phyloP scores from a whole-genome alignment of 1,140 invertebrate genomes.

The Pollicipes pollicipes region DNA sequence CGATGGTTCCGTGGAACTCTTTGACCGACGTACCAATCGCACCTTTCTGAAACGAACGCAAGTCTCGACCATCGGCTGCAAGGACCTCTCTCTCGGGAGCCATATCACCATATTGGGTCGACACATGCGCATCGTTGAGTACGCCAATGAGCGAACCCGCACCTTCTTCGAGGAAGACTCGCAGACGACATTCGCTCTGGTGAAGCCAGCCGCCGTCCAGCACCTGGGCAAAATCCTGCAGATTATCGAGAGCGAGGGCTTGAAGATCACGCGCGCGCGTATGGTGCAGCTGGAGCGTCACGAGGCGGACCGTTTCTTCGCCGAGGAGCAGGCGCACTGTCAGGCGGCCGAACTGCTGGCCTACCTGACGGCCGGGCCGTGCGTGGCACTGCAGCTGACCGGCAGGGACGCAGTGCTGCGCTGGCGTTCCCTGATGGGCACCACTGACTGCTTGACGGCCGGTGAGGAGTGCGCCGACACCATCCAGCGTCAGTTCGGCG shows the following conservation, averaged over 20 bases:
- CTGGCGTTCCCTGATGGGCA: background rate
- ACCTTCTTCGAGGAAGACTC: background rate
- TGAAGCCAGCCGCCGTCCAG: background rate
- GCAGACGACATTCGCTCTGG: background rate
- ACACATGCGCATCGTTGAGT: background rate
- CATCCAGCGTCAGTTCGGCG: background rate
- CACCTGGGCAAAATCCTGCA: background rate
- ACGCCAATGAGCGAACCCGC: background rate
- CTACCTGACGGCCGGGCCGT: background rate
- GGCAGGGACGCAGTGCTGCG: background rate
- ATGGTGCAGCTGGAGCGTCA: slow-evolving; percentile 2
- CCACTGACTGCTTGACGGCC: background rate
- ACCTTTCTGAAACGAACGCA: background rate
- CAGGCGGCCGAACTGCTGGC: background rate
- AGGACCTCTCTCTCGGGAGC: background rate
- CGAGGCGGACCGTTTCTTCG: background rate
- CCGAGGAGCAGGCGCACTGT: background rate
- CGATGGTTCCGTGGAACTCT: background rate
- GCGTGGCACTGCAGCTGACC: background rate
- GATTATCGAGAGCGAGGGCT: background rate
- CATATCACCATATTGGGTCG: background rate
- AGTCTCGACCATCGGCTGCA: background rate
- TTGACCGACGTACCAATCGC: background rate
- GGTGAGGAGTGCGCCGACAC: background rate
- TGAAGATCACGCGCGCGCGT: background rate